Evolutionary conservation across 2,888 invertebrate genomes (phyloP), one percentile per base, ranked within the genome.

Genomic region (Ornithoptera alexandrae): DNA sequence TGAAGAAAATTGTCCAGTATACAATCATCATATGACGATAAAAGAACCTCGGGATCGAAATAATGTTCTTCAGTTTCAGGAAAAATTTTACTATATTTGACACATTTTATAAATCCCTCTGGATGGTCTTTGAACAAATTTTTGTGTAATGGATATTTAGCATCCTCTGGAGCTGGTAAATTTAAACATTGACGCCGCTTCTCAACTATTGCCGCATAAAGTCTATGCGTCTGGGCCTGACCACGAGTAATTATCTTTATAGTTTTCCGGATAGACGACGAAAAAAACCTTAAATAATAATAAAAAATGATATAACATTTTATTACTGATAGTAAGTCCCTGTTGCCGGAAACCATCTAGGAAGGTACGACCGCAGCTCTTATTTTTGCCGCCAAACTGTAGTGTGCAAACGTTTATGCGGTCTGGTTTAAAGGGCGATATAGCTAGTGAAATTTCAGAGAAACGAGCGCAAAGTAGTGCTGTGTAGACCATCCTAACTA

Each of bases 151-250:
- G 73, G 56, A 69, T 85, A 85, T 68, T 80, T 82, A 6, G 89
- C 89, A 65, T 83, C 85, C 65, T 81, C 76, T 17, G 89, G 88
- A 68, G 72, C 78, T 36, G 78, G 75, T 4, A 92, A 58, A 0
- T 83, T 84, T 69, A 86, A 72, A 79, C 86, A 83, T 73, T 87
- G 83, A 56, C 91, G 84, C 62, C 94, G 93, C 61, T 94, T 93
- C 0, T 93, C 89, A 68, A 96, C 94, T 46, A 97, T 93, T 68
- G 93, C 90, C 66, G 94, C 94, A 80, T 97, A 97, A 56, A 96
- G 84, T 71, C 93, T 84, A 79, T 97, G 97, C 0, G 96, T 96
- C 82, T 95, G 95, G 5, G 86, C 84, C 84, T 96, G 95, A 1
- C 97, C 97, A 17, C 95, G 94, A 36, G 94, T 83, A 69, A 97